Base-by-base conservation (phyloP, 2,113 vertebrate species). In the Semicossyphus pulcher region DNA sequence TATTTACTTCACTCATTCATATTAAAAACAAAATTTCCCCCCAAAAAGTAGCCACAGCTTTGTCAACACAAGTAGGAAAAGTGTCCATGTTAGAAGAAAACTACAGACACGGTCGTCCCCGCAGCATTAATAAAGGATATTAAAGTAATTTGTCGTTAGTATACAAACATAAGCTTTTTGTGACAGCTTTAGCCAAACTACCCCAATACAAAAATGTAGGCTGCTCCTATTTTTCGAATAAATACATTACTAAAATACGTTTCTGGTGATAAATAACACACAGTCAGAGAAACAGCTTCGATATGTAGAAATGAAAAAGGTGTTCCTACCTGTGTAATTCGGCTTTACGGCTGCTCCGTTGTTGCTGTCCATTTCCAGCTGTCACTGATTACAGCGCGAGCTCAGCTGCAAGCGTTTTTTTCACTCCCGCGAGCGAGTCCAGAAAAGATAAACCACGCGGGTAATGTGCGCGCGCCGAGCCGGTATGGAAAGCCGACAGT, bases 341-440 rank as follows among this genome's bases (percentile, higher is more conserved):
- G 68, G 56, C 29, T 65, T 52, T 37, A 7, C 32, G 28, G 68
- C 54, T 72, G 4, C 86, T 69, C 58, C 59, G 80, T 44, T 20
- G 72, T 15, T 52, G 54, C 58, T 72, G 70, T 87, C 81, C 89
- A 88, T 92, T 53, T 82, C 80, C 83, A 60, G 63, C 80, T 78
- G 80, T 25, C 83, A 82, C 79, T 36, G 83, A 81, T 73, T 65
- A 69, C 53, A 45, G 71, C 65, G 48, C 75, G 78, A 76, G 79
- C 87, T 75, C 84, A 67, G 69, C 80, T 49, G 76, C 78, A 34
- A 67, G 76, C 81, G 60, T 54, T 61, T 44, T 44, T 20, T 44
- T 52, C 57, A 9, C 68, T 83, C 80, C 78, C 80, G 80, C 81
- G 81, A 87, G 80, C 81, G 29, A 82, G 56, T 74, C 76, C n/a